Base-by-base conservation (phyloP, 2,797 vertebrate genomes). In the Macropus fuliginosus region DNA sequence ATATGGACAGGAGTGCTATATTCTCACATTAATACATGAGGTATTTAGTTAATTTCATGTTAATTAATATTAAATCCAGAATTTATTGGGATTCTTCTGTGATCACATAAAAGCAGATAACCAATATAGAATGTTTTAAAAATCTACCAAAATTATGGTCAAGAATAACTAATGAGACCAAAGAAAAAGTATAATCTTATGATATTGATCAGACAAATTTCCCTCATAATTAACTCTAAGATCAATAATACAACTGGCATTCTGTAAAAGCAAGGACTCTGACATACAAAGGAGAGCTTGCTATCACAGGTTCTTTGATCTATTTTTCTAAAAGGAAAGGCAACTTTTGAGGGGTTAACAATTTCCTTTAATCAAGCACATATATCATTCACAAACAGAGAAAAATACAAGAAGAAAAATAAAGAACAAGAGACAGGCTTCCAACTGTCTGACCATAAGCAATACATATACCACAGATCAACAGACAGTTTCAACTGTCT, bases 111-210 rank as follows among this genome's bases (percentile, higher is more conserved):
- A 14, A 92, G 27, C 18, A 92, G 50, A 91, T 40, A 93, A 27
- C 46, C 0, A 95, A 34, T 28, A 92, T 66, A 96, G 94, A n/a
- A 10, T 66, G 57, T 93, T 96, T 97, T 54, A 59, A 95, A 95
- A 95, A 93, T 91, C 66, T 92, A 93, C 18, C 28, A 46, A 81
- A 40, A 46, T 9, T 46, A 46, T 46, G 21, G 16, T 74, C 18
- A 40, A 40, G 1, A 27, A 50, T 50, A 46, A 50, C 10, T 46
- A 87, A 40, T 81, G n/a, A 40, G 66, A 81, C 18, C 21, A 91
- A 29, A 10, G 94, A 94, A 13, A 93, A 94, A 9, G 6, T 9
- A 56, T 59, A 81, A 29, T 34, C 21, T 89, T 89, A 87, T 92
- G 92, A 93, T 14, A 55, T 13, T 87, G 11, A 66, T 74, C 92